A percentile compares a stretch with the other conserved stretches of the same genome.
phyloP scores from a whole-genome alignment of 1,140 invertebrate species.

The Bombus polaris region DNA sequence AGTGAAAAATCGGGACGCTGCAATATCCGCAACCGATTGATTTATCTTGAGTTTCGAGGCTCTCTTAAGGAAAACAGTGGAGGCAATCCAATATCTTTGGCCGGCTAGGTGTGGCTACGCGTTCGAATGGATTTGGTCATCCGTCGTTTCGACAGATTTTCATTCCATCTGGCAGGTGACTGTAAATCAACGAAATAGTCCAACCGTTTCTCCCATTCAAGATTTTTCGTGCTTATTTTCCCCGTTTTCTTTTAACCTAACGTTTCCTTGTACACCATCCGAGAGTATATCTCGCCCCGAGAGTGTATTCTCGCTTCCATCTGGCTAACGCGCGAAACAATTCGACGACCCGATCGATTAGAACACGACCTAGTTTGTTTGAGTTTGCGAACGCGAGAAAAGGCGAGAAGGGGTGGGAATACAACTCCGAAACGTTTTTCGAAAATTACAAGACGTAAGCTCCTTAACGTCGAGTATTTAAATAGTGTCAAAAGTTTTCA shows the following conservation, averaged over 20 bases:
- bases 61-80: constrained; percentile 53
- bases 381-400: background rate
- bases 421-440: background rate
- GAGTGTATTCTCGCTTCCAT: background rate
- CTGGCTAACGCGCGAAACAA: background rate
- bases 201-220: constrained; percentile 2
- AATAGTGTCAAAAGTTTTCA: constrained; percentile 49
- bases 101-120: constrained; percentile 12
- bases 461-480: constrained; percentile 46
- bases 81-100: constrained; percentile 46
- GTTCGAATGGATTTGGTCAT: constrained; percentile 38
- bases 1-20: constrained; percentile 47
- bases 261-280: background rate
- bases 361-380: background rate
- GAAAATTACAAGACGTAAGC: constrained; percentile 46
- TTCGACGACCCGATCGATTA: constrained; percentile 37
- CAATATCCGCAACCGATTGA: constrained; percentile 58
- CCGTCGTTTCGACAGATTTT: constrained; percentile 50
- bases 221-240: constrained; percentile 7
- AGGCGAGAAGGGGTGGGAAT: too few relatives aligned
- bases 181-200: constrained; percentile 47
- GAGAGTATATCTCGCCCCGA: too few relatives aligned
- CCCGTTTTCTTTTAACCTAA: background rate
- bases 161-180: constrained; percentile 37
- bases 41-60: constrained; percentile 48